These are phyloP conservation scores for Paramormyrops hopkinsi DNA, from an alignment of 2,797 vertebrate species.

Conservation along the genomic window DNA sequence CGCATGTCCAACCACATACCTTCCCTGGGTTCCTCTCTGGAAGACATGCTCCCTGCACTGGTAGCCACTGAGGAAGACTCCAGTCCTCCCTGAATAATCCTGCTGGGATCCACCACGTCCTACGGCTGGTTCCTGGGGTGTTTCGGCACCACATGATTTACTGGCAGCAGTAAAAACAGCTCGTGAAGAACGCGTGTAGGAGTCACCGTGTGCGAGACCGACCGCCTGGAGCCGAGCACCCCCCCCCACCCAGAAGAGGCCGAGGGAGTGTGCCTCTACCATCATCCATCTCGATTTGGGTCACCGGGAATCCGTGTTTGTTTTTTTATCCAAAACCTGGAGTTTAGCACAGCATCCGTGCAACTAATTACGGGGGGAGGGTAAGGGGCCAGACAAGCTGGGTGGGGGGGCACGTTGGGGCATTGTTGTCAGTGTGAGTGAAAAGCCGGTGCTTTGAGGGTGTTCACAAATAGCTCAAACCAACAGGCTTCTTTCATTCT, in stretches of 20 bases:
- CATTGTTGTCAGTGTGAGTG: background rate
- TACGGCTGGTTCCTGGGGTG: background rate
- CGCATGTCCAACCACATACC: background rate
- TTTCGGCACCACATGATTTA: background rate
- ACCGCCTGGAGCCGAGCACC: background rate
- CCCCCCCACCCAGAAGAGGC: background rate
- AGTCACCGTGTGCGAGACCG: background rate
- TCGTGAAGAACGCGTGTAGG: background rate
- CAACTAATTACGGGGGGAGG: background rate
- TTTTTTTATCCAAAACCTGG: conserved; percentile 7
- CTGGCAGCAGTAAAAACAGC: background rate
- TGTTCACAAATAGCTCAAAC: background rate
- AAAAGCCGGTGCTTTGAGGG: background rate
- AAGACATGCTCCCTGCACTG: background rate
- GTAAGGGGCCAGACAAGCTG: background rate
- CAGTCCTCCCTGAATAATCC: background rate
- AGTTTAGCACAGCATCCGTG: background rate
- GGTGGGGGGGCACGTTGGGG: background rate
- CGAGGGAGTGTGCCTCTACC: background rate
- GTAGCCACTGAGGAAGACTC: background rate
- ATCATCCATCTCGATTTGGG: background rate
- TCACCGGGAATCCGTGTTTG: background rate
- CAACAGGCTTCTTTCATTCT: background rate
- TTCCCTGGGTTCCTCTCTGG: background rate
- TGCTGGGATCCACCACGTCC: background rate